A percentile compares a stretch with the other conserved stretches of the same genome.
These are phyloP conservation scores for Pelecanoides urinatrix DNA, from an alignment of 2,113 vertebrate genomes.

Conservation along the genomic window DNA sequence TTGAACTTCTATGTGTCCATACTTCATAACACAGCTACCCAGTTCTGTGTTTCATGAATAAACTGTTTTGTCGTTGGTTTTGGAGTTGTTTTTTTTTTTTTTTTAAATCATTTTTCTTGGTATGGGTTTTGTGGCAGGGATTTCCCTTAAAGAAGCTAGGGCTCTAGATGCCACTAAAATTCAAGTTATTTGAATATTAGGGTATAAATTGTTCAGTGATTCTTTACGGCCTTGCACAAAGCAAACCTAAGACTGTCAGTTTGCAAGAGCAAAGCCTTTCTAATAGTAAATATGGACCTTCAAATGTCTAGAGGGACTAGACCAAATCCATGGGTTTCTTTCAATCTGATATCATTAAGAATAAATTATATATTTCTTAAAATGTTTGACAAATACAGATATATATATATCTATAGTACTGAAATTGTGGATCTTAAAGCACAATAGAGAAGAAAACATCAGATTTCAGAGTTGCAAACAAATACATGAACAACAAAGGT, in stretches of 20 bases:
- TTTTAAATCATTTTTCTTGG: neutral
- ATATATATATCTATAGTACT: fast-evolving
- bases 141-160: neutral
- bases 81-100: neutral
- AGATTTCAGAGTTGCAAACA: neutral
- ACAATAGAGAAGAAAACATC: neutral
- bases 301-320: neutral
- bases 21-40: neutral
- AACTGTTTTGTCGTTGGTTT: neutral
- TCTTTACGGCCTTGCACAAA: neutral
- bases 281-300: neutral
- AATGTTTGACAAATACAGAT: neutral
- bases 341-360: neutral
- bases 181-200: neutral
- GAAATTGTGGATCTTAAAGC: neutral
- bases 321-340: neutral
- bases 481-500: neutral
- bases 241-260: neutral
- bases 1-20: neutral
- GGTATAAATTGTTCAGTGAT: neutral
- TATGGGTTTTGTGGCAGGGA: neutral
- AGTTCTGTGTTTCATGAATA: neutral
- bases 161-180: neutral
- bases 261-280: neutral
- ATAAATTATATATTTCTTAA: neutral